Conservation (phyloP, 2,888 invertebrate genomes). For the Cheilosia urbana region DNA sequence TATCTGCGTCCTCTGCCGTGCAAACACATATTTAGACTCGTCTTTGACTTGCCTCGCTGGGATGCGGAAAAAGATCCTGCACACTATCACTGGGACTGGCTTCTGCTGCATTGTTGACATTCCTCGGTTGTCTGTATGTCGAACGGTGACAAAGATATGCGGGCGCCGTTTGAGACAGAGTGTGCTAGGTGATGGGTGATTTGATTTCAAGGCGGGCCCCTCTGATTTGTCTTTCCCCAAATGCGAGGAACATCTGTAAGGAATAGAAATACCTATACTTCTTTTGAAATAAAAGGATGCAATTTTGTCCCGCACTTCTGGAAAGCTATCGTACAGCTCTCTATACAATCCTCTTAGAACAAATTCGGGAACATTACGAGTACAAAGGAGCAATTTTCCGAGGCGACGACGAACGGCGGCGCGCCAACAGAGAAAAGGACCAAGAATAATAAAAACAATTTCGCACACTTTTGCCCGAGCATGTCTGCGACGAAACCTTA, state of each 20-base stretch:
- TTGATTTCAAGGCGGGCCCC: constrained; percentile 52
- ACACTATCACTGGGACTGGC: constrained; percentile 19
- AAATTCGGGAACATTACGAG: constrained; percentile 47
- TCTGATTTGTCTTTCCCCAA: constrained; percentile 66
- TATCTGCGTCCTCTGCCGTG: constrained; percentile 26
- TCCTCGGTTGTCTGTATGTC: constrained; percentile 32
- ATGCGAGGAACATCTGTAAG: constrained; percentile 63
- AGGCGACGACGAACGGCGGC: neutral
- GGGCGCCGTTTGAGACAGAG: constrained; percentile 1
- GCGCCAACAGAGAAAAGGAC: neutral
- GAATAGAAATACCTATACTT: constrained; percentile 63
- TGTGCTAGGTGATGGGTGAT: constrained; percentile 8
- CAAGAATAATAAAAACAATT: constrained; percentile 67
- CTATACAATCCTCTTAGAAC: constrained; percentile 36
- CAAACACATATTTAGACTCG: constrained; percentile 61
- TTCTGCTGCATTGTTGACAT: constrained; percentile 63
- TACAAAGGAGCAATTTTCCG: constrained; percentile 51
- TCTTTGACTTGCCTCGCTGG: constrained; percentile 40
- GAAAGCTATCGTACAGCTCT: constrained; percentile 7
- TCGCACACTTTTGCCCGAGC: constrained; percentile 61
- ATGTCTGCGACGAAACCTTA: constrained; percentile 61
- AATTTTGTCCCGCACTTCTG: constrained; percentile 21
- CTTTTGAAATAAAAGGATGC: constrained; percentile 56
- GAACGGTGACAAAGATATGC: constrained; percentile 16
- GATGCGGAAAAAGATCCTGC: neutral